These are phyloP conservation scores for Pangasius larnaudii DNA, from an alignment of 2,797 vertebrate genomes.

Conservation along the genomic window DNA sequence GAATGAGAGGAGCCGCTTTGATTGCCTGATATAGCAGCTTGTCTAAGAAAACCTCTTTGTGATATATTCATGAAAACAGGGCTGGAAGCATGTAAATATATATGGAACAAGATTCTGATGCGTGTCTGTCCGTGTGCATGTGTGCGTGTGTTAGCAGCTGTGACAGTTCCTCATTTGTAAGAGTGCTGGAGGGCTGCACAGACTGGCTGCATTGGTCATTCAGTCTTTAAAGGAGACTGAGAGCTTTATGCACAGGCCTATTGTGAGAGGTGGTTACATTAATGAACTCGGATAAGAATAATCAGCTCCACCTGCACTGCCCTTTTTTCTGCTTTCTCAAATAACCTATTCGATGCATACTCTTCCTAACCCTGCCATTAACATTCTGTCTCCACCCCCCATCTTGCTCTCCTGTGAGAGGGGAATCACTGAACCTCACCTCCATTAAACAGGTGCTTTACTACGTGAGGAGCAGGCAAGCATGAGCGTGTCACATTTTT, in stretches of 20 bases:
- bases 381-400: slow-evolving; percentile 49
- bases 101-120: neutral
- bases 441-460: slow-evolving; percentile 59
- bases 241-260: slow-evolving; percentile 53
- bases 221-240: slow-evolving; percentile 51
- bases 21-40: neutral
- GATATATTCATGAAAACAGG: neutral
- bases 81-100: neutral
- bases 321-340: slow-evolving; percentile 55
- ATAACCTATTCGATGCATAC: slow-evolving; percentile 58
- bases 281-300: slow-evolving; percentile 62
- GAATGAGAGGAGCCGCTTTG: neutral
- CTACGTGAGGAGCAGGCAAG: slow-evolving; percentile 59
- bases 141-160: neutral
- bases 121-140: neutral
- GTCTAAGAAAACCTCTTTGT: neutral
- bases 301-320: slow-evolving; percentile 50
- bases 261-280: slow-evolving; percentile 60
- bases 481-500: slow-evolving; percentile 54
- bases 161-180: slow-evolving; percentile 21
- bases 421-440: slow-evolving; percentile 56
- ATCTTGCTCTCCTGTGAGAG: slow-evolving; percentile 33
- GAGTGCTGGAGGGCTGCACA: slow-evolving; percentile 23
- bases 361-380: slow-evolving; percentile 58
- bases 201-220: slow-evolving; percentile 34